Conservation (phyloP, 2,113 vertebrate species). For the Picathartes gymnocephalus region DNA sequence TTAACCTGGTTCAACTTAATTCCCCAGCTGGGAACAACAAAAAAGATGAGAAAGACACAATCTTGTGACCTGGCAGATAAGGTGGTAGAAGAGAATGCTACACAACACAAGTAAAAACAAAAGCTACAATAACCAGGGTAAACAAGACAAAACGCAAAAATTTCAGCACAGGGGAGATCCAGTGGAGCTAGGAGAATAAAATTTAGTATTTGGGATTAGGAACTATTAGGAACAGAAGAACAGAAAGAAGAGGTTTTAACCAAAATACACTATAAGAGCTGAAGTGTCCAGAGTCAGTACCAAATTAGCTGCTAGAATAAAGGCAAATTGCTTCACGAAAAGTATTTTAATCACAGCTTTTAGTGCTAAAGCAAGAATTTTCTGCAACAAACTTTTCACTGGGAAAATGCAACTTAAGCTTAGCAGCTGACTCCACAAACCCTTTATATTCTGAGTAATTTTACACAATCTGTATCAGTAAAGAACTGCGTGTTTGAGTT, state of each 20-base stretch:
- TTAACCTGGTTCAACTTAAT: neutral
- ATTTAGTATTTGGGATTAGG: neutral
- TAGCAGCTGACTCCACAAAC: neutral
- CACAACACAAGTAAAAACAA: neutral
- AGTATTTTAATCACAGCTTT: neutral
- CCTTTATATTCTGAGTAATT: neutral
- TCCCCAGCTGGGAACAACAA: neutral
- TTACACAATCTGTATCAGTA: neutral
- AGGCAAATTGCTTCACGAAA: neutral
- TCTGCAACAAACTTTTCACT: neutral
- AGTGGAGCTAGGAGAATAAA: neutral
- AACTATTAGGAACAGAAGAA: neutral
- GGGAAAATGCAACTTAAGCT: neutral
- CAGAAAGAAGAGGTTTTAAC: neutral
- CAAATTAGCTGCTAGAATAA: neutral
- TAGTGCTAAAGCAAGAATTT: neutral
- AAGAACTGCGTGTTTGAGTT: neutral
- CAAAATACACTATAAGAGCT: neutral
- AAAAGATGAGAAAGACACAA: neutral
- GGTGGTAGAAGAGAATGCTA: neutral
- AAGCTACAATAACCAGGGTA: neutral
- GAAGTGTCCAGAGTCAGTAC: neutral
- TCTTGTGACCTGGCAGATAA: neutral
- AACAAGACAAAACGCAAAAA: neutral
- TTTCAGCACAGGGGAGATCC: neutral